phyloP scores from a whole-genome alignment of 2,113 vertebrate species.

The Enhydra lutris region DNA sequence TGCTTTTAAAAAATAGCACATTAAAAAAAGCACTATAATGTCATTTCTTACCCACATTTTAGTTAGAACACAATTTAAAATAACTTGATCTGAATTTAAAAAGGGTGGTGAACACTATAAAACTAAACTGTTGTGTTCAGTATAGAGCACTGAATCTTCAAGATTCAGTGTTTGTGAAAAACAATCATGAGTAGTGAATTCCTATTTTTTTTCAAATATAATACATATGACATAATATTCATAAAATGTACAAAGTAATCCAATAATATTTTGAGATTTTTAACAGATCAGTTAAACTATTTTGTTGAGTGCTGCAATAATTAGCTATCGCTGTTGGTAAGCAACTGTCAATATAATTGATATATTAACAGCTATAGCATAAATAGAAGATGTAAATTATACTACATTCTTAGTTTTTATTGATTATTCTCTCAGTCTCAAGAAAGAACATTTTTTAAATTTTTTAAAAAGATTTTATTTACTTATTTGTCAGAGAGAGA shows the following conservation, averaged over 20 bases:
- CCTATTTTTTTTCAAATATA: background rate
- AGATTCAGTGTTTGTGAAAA: background rate
- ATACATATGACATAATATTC: background rate
- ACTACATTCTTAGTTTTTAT: background rate
- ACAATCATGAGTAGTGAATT: background rate
- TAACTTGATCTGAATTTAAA: background rate
- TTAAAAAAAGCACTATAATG: background rate
- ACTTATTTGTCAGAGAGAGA: background rate
- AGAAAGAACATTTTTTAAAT: background rate
- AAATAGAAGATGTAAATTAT: background rate
- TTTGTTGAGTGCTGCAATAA: background rate
- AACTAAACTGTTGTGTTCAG: background rate
- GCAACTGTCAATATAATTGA: background rate
- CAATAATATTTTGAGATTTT: background rate
- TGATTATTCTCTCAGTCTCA: background rate
- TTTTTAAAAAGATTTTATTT: background rate
- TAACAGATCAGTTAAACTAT: background rate
- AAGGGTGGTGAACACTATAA: background rate
- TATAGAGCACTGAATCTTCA: background rate
- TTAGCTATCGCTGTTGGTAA: background rate
- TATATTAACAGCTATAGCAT: background rate
- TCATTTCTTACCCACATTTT: background rate
- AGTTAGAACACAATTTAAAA: background rate
- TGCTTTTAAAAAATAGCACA: conserved; percentile 6
- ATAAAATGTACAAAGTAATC: background rate